Base-by-base conservation (phyloP, 2,797 vertebrate species). In the Lepilemur ruficaudatus region DNA sequence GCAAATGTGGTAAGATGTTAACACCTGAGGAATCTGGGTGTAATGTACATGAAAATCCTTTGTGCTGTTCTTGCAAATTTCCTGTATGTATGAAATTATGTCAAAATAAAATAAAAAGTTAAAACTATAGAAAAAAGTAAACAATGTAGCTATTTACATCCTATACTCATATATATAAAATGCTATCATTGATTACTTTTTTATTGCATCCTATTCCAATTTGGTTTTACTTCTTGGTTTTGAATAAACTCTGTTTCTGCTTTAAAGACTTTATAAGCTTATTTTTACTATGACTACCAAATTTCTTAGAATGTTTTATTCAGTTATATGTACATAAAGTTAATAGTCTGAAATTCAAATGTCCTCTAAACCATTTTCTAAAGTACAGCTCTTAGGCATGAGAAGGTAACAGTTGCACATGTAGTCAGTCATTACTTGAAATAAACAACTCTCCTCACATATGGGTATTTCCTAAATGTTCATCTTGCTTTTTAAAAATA, bases 231-330 rank as follows among this genome's bases (percentile, higher is more conserved):
- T 76, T 92, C n/a, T 73, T 67, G n/a, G 35, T 75, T 92, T 92
- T 67, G 57, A 86, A 46, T 89, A 86, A 86, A 97, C 17, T 93
- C 73, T 59, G 48, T 38, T 86, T 82, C 65, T 95, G 41, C 43
- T 76, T 65, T 25, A 89, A 89, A 89, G 46, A 52, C 1, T 81
- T 72, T 78, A 86, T 41, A 18, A 85, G 55, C 48, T 92, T 89
- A 67, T 32, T 92, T 91, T 91, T 70, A 84, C 82, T 72, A 85
- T 28, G 22, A 52, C 22, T 79, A 48, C 86, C 23, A 78, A 82
- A 46, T 89, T 93, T 85, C 48, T 82, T 67, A 81, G 28, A 55
- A 32, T 91, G 30, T 82, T 85, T 79, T 91, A 61, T 80, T 91
- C 48, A 91, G 46, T 67, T 83, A 87, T 52, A 82, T 72, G 46